These are phyloP conservation scores for Eurytoma californica DNA, from an alignment of 2,888 invertebrate genomes.

Conservation along the genomic window DNA sequence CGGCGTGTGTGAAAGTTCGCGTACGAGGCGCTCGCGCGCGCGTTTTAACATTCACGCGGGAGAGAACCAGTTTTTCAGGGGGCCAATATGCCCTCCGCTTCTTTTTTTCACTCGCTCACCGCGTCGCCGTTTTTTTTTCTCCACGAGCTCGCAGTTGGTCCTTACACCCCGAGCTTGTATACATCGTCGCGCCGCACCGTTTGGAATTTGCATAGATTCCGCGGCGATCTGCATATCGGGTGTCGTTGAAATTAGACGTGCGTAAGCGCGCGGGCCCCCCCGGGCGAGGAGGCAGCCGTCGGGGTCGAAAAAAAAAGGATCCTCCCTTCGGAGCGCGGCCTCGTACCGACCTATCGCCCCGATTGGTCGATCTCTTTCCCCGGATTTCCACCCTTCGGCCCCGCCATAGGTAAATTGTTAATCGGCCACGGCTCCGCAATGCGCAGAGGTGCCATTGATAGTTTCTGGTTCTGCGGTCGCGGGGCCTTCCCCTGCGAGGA, in stretches of 20 bases:
- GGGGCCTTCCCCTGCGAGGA: not conserved
- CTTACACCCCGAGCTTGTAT: slow-evolving; percentile 54
- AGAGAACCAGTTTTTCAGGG: slow-evolving; percentile 63
- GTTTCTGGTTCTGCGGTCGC: slow-evolving; percentile 34
- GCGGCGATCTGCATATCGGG: slow-evolving; percentile 73
- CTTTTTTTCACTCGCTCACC: slow-evolving; percentile 30
- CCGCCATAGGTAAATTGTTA: slow-evolving; percentile 48
- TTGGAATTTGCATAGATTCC: slow-evolving; percentile 72
- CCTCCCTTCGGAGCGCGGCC: slow-evolving; percentile 59
- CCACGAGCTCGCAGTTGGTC: slow-evolving; percentile 55
- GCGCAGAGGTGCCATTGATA: slow-evolving; percentile 30
- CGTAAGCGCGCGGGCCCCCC: slow-evolving; percentile 57
- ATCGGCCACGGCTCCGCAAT: slow-evolving; percentile 32
- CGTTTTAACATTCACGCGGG: slow-evolving; percentile 4
- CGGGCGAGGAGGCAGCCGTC: slow-evolving; percentile 41
- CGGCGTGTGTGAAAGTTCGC: slow-evolving; percentile 58
- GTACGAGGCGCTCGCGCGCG: slow-evolving; percentile 44
- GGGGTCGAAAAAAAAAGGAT: slow-evolving; percentile 56
- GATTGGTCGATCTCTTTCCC: slow-evolving; percentile 62
- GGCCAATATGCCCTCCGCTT: slow-evolving; percentile 57
- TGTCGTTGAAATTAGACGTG: slow-evolving; percentile 73
- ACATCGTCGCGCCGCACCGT: slow-evolving; percentile 55
- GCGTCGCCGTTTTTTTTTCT: slow-evolving; percentile 52
- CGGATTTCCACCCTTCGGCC: slow-evolving; percentile 42
- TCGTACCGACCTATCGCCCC: slow-evolving; percentile 55